A percentile compares a stretch with the other conserved stretches of the same genome.
Evolutionary conservation across 2,113 vertebrate genomes (phyloP).

Genomic region (Epinephelus fuscoguttatus): DNA sequence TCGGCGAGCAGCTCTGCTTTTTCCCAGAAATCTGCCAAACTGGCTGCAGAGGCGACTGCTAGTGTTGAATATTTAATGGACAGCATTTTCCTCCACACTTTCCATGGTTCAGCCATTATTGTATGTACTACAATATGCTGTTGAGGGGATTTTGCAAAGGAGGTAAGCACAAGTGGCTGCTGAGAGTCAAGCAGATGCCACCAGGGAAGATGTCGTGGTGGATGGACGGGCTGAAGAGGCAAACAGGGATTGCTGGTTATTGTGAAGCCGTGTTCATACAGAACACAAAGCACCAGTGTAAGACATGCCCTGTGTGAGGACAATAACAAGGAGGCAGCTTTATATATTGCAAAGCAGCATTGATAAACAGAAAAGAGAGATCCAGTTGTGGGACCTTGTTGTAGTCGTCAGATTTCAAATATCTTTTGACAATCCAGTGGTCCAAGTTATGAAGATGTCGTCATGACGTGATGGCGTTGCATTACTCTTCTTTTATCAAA

Average conservation of each 20-base stretch:
- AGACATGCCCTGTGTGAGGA: neutral
- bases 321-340: neutral
- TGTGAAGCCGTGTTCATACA: neutral
- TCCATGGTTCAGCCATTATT: constrained; percentile 35
- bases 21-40: constrained; percentile 2
- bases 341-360: neutral
- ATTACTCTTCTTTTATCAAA: constrained; percentile 37
- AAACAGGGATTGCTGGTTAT: neutral
- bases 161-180: neutral
- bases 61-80: constrained; percentile 51
- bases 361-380: neutral
- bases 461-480: neutral
- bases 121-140: constrained; percentile 23
- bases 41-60: constrained; percentile 15
- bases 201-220: constrained; percentile 6
- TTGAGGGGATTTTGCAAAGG: constrained; percentile 27
- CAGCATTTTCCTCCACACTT: constrained; percentile 25
- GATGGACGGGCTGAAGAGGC: neutral
- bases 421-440: constrained; percentile 3
- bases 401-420: constrained; percentile 10
- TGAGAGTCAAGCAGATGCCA: constrained; percentile 29
- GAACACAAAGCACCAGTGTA: neutral
- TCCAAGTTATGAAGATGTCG: constrained; percentile 30
- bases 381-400: neutral
- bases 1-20: neutral